Evolutionary conservation across 2,888 invertebrate genomes (phyloP), one percentile per base, ranked within the genome.

Genomic region (Syrphus vitripennis): DNA sequence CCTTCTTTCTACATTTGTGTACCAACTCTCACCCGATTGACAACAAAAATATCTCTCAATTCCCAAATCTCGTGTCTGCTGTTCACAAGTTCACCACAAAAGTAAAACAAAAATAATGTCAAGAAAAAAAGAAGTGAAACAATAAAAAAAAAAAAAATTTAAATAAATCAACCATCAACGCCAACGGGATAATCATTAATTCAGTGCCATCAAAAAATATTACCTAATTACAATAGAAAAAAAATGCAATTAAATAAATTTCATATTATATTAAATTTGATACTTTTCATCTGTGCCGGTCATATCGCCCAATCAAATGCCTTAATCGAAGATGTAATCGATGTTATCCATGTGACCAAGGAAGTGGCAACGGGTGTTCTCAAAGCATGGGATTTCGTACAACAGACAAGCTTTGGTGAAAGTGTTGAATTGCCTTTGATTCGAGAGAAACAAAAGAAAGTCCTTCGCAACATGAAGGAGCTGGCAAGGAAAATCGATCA

Each of bases 301-400:
- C 42, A 67, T 45, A 88, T 91, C 90, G 90, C 86, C 24, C 88
- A 88, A 10, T 88, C 90, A 2, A 89, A 89, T 89, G 94, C 93
- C 24, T 88, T 95, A 59, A 90, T 95, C 29, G 94, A 94, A 83
- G 95, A 94, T 88, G 94, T 94, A 1, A 90, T 95, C 61, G 95
- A 95, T 90, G 93, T 95, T 14, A 89, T 95, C 21, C 93, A 93
- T 89, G 89, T 92, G n/a, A 89, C 91, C 42, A 95, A 94, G 89
- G 95, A 95, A 89, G 93, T 95, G 40, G 94, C 94, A 31, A 93
- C 94, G 65, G 94, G 94, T 63, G 93, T 95, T 34, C 91, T 95
- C 1, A 94, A 94, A 88, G 93, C 95, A 26, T 95, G 95, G 95
- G 94, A 95, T 88, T 90, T 95, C 14, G 92, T 95, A 31, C 94